phyloP scores from a whole-genome alignment of 2,888 invertebrate species.

The Agrilus mali region DNA sequence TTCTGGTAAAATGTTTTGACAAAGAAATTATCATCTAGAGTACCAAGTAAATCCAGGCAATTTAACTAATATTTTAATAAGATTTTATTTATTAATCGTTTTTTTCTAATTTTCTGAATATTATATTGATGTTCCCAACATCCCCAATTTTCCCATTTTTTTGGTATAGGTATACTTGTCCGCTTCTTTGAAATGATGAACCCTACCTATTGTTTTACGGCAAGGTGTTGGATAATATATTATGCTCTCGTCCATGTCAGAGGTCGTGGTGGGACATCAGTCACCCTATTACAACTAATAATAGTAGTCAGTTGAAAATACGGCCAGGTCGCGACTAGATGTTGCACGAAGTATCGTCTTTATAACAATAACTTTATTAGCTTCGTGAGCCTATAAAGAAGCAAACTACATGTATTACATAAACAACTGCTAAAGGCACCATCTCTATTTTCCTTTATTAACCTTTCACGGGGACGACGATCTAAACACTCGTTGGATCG shows the following conservation, averaged over 20 bases:
- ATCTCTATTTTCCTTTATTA: too few relatives aligned
- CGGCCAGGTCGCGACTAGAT: constrained; percentile 9
- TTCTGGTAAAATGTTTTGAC: too few relatives aligned
- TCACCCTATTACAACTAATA: constrained; percentile 31
- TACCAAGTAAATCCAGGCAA: too few relatives aligned
- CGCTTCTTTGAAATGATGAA: background rate
- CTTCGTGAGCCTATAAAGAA: constrained; percentile 9
- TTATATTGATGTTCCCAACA: too few relatives aligned
- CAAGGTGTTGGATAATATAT: constrained; percentile 28
- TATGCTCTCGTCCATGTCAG: constrained; percentile 27
- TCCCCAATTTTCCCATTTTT: too few relatives aligned
- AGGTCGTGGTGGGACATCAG: constrained; percentile 30
- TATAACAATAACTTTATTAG: constrained; percentile 13
- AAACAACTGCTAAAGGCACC: constrained; percentile 9
- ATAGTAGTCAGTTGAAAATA: constrained; percentile 21
- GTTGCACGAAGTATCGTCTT: constrained; percentile 12
- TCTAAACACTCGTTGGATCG: too few relatives aligned
- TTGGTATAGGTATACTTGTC: too few relatives aligned
- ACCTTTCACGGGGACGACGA: too few relatives aligned
- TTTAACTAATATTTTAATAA: too few relatives aligned
- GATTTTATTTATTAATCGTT: too few relatives aligned
- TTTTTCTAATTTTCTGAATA: too few relatives aligned
- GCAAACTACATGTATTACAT: constrained; percentile 8
- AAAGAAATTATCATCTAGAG: too few relatives aligned
- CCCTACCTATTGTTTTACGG: constrained; percentile 7